phyloP scores from a whole-genome alignment of 92 coral and sea anemone genomes.

The Palythoa grandis region DNA sequence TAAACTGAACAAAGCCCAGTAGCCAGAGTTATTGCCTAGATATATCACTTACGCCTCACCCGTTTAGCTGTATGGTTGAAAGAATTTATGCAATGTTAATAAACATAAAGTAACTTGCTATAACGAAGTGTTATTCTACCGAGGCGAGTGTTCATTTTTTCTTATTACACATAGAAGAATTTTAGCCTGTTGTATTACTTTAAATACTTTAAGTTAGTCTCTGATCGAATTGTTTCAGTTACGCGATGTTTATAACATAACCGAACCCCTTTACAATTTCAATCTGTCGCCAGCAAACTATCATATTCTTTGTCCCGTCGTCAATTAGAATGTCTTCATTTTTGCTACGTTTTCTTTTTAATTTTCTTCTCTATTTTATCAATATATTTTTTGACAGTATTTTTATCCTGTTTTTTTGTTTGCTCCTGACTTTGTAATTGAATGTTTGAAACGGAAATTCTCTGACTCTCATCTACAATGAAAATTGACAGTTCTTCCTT shows the following conservation, averaged over 20 bases:
- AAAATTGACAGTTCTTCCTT: not conserved
- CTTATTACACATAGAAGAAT: too few relatives aligned
- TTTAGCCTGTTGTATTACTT: too few relatives aligned
- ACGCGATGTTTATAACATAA: too few relatives aligned
- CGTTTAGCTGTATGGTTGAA: not conserved
- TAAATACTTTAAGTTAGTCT: too few relatives aligned
- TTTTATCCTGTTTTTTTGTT: not conserved
- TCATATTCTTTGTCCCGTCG: not conserved
- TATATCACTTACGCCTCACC: too few relatives aligned
- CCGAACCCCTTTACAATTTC: too few relatives aligned
- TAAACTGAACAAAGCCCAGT: conserved; percentile 1
- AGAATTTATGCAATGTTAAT: too few relatives aligned
- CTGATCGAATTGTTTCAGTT: too few relatives aligned
- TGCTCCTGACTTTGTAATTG: not conserved
- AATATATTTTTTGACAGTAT: not conserved
- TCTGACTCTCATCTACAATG: not conserved
- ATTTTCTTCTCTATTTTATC: not conserved
- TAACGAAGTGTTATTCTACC: too few relatives aligned
- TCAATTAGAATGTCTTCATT: not conserved
- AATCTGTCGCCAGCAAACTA: too few relatives aligned
- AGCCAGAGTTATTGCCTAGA: not conserved
- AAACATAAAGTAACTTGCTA: too few relatives aligned
- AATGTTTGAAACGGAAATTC: not conserved
- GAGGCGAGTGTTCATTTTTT: too few relatives aligned
- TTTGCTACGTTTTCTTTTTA: not conserved